A percentile compares a stretch with the other conserved stretches of the same genome.
phyloP scores from a whole-genome alignment of 2,888 invertebrate species.

The Geotrupes spiniger region DNA sequence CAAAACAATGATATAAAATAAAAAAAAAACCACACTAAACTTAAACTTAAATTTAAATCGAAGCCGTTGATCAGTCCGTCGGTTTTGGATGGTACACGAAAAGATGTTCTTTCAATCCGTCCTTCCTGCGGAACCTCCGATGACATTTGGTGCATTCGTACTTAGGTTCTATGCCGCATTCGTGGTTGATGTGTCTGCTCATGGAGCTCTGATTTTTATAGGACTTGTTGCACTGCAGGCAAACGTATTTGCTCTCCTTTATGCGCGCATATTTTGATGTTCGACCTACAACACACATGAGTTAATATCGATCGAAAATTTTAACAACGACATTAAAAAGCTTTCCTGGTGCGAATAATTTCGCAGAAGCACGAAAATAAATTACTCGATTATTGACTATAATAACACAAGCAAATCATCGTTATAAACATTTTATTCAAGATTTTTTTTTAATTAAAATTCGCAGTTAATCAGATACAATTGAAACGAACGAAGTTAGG shows the following conservation, averaged over 20 bases:
- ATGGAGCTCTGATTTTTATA: conserved; percentile 19
- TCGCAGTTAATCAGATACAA: no score
- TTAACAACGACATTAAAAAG: no score
- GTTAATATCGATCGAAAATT: no score
- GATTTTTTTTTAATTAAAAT: no score
- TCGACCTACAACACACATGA: no score
- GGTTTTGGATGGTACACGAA: not conserved
- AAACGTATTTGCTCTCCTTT: not conserved
- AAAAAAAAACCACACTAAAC: not conserved
- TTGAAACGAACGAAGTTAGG: no score
- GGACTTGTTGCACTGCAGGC: conserved; percentile 13
- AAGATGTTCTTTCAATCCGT: conserved; percentile 12
- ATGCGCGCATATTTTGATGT: no score
- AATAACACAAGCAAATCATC: no score
- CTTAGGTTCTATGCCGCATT: conserved; percentile 18
- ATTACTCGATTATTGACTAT: no score
- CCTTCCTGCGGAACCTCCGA: conserved; percentile 11
- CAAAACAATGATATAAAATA: not conserved
- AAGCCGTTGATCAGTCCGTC: not conserved
- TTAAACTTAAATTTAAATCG: not conserved
- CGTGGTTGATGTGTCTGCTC: conserved; percentile 19
- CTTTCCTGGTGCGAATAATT: no score
- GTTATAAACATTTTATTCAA: no score
- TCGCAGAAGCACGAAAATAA: no score
- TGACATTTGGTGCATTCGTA: conserved; percentile 10